Evolutionary conservation across 2,797 vertebrate genomes (phyloP), one percentile per base, ranked within the genome.

Genomic region (Melanogrammus aeglefinus): DNA sequence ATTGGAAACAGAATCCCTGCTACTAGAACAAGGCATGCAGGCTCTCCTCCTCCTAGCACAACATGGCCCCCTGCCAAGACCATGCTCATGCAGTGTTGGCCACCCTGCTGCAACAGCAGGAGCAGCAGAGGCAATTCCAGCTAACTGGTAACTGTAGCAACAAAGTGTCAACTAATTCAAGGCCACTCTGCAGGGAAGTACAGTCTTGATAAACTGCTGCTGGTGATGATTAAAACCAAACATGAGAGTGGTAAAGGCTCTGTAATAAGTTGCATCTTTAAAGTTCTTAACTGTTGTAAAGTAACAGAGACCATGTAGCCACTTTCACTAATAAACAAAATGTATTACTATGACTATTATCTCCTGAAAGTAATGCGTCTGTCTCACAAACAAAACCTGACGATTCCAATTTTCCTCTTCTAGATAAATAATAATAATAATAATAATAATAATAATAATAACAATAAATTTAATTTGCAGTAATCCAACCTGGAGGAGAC

Each of bases 1-100:
- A 92, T 90, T 87, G 82, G 87, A 83, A 88, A 89, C 90, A 87
- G 91, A 92, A 90, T 87, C 86, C 83, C 85, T 81, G 87, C 89
- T 90, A 91, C 90, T 90, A 92, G 88, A 91, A 85, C 88, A 86
- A 85, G 90, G 91, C 87, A 88, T 86, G 89, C 89, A 80, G 88
- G 84, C 82, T 84, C 86, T 87, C 87, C 86, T 86, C 88, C 86
- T 86, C 80, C 88, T 90, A 88, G 84, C 88, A 90, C 86, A 90
- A 90, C 88, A 89, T 92, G 91, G 92, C 87, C 78, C 85, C 81
- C 80, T 86, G 91, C 89, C 91, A 93, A 83, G 81, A 82, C 70
- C 35, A 86, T 80, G 82, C 85, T 87, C 87, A 79, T 80, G 81
- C 77, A 81, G 87, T 86, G 41, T 75, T 35, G 78, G 79, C 84